Evolutionary conservation across 2,113 vertebrate species (phyloP).

Genomic region (Myotis yumanensis): DNA sequence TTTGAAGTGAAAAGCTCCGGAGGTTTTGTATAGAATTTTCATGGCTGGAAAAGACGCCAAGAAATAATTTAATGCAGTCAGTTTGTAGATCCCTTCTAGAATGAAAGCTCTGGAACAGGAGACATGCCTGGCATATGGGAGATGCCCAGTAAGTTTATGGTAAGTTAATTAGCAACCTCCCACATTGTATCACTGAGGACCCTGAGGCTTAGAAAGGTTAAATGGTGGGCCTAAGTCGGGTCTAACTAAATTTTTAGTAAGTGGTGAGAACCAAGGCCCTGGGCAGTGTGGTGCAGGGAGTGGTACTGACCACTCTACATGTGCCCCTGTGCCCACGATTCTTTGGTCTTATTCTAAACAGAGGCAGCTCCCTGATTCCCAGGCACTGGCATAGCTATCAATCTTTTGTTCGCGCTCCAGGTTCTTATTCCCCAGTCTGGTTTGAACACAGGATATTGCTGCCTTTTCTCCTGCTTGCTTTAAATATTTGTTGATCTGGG

Average conservation of each 20-base stretch:
- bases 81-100: neutral
- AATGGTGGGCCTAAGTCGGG: neutral
- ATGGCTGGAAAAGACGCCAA: neutral
- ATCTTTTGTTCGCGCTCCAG: neutral
- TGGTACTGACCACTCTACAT: fast-evolving
- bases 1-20: neutral
- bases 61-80: neutral
- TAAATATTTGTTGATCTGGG: neutral
- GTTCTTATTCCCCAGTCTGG: neutral
- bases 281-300: neutral
- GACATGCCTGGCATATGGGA: neutral
- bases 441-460: neutral
- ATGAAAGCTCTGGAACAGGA: neutral
- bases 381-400: neutral
- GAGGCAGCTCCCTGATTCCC: neutral
- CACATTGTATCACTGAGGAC: neutral
- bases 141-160: too few species aligned
- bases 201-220: neutral
- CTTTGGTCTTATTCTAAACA: neutral
- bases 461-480: neutral
- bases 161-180: neutral
- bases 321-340: neutral
- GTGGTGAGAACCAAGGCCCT: neutral
- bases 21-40: neutral
- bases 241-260: too few species aligned